phyloP scores from a whole-genome alignment of 2,888 invertebrate species.

The Pammene fasciana region DNA sequence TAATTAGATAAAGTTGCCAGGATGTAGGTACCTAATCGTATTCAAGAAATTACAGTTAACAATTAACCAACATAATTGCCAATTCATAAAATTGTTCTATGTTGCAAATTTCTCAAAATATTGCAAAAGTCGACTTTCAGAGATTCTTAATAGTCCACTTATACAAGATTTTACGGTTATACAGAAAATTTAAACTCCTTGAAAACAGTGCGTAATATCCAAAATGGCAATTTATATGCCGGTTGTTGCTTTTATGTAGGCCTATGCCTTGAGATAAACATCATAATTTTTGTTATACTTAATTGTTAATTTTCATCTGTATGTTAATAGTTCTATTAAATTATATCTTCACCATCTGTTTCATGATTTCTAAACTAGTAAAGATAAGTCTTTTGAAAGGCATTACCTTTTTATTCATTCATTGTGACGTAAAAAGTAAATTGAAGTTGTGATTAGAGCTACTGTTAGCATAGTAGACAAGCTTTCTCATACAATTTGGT shows the following conservation, averaged over 20 bases:
- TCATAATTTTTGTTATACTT: constrained; percentile 27
- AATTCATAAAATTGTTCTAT: constrained; percentile 18
- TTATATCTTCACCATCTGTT: constrained; percentile 30
- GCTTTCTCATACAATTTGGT: constrained; percentile 72
- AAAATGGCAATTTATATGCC: constrained; percentile 31
- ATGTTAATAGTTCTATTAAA: constrained; percentile 33
- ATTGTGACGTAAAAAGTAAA: constrained; percentile 69
- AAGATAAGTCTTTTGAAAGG: constrained; percentile 50
- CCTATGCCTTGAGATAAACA: constrained; percentile 23
- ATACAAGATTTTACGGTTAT: constrained; percentile 4
- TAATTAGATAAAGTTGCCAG: not conserved
- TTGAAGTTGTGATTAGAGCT: constrained; percentile 66
- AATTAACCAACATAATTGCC: not conserved
- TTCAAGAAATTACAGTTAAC: constrained; percentile 14
- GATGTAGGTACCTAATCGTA: no score
- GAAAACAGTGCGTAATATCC: constrained; percentile 17
- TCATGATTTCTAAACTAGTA: constrained; percentile 37
- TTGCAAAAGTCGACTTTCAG: constrained; percentile 20
- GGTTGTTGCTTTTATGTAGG: constrained; percentile 15
- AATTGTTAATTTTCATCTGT: constrained; percentile 31
- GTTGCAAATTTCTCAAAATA: constrained; percentile 23
- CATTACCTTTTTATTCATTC: constrained; percentile 52
- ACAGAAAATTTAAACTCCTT: constrained; percentile 26
- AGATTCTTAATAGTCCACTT: constrained; percentile 23
- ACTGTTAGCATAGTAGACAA: constrained; percentile 67